A percentile compares a stretch with the other conserved stretches of the same genome.
Conservation (phyloP, 2,888 invertebrate species). For the Thymelicus lineola region DNA sequence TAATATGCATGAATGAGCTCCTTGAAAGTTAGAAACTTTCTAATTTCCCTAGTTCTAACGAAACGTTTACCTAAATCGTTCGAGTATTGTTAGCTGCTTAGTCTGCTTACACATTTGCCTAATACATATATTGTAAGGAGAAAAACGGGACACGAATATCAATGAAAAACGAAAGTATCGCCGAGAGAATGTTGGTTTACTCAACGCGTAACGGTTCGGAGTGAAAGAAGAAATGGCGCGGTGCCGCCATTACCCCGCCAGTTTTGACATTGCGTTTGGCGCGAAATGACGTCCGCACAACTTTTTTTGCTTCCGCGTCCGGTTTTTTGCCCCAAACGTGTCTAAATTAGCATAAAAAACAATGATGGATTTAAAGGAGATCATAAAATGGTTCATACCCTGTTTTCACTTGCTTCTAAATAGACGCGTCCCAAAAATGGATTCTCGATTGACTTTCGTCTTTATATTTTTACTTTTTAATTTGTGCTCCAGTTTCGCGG, state of each 20-base stretch:
- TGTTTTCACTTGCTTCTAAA: slow-evolving; percentile 72
- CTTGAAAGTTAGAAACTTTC: slow-evolving; percentile 28
- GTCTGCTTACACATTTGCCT: slow-evolving; percentile 24
- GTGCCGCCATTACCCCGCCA: slow-evolving; percentile 49
- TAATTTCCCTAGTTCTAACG: slow-evolving; percentile 28
- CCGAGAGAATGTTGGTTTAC: slow-evolving; percentile 20
- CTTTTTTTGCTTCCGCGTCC: slow-evolving; percentile 39
- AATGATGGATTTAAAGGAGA: slow-evolving; percentile 79
- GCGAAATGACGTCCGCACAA: slow-evolving; percentile 59
- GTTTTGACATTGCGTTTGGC: slow-evolving; percentile 55
- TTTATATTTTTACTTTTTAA: slow-evolving; percentile 71
- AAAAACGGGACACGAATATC: slow-evolving; percentile 58
- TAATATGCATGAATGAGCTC: slow-evolving; percentile 36
- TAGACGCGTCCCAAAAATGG: slow-evolving; percentile 53
- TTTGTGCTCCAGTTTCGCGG: slow-evolving; percentile 56
- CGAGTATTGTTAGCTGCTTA: slow-evolving; percentile 38
- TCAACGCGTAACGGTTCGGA: slow-evolving; percentile 32
- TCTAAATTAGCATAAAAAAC: slow-evolving; percentile 40
- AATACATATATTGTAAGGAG: slow-evolving; percentile 35
- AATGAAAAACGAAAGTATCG: slow-evolving; percentile 54
- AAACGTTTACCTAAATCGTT: slow-evolving; percentile 37
- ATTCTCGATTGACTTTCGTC: slow-evolving; percentile 53
- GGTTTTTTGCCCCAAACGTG: slow-evolving; percentile 31
- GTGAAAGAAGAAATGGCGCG: slow-evolving; percentile 74
- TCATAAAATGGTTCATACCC: slow-evolving; percentile 80